A percentile compares a stretch with the other conserved stretches of the same genome.
These are phyloP conservation scores for Kryphioiulus occultus DNA, from an alignment of 2,888 invertebrate genomes.

Conservation along the genomic window DNA sequence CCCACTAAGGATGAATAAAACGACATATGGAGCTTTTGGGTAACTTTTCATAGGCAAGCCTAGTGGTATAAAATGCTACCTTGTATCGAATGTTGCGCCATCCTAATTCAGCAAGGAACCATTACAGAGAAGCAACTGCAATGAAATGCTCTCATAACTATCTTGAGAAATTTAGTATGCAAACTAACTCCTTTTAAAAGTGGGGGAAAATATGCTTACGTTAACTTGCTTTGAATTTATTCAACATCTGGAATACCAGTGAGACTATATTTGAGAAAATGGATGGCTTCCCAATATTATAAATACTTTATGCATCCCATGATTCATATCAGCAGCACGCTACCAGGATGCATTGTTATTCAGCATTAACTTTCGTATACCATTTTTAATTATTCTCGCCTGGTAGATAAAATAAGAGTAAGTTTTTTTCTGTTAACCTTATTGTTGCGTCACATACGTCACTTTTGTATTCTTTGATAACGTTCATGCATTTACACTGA, in stretches of 20 bases:
- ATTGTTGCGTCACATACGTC: too few species aligned
- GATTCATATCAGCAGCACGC: background rate
- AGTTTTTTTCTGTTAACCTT: too few species aligned
- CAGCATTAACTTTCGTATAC: too few species aligned
- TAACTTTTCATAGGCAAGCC: too few species aligned
- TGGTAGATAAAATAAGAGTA: too few species aligned
- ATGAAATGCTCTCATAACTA: background rate
- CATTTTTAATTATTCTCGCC: too few species aligned
- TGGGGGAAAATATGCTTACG: background rate
- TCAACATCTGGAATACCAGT: background rate
- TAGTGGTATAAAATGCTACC: too few species aligned
- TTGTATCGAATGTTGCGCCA: too few species aligned
- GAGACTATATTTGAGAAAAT: background rate
- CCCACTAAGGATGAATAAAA: too few species aligned
- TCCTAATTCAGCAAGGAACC: background rate
- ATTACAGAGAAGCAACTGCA: background rate
- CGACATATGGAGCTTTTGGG: too few species aligned
- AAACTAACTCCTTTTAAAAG: background rate
- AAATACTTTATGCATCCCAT: background rate
- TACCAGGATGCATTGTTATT: background rate
- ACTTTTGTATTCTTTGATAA: too few species aligned
- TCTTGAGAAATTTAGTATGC: background rate
- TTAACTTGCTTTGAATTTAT: background rate
- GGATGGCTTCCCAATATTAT: background rate
- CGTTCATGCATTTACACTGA: too few species aligned